phyloP scores from a whole-genome alignment of 2,888 invertebrate species.

The Sympetrum striolatum region DNA sequence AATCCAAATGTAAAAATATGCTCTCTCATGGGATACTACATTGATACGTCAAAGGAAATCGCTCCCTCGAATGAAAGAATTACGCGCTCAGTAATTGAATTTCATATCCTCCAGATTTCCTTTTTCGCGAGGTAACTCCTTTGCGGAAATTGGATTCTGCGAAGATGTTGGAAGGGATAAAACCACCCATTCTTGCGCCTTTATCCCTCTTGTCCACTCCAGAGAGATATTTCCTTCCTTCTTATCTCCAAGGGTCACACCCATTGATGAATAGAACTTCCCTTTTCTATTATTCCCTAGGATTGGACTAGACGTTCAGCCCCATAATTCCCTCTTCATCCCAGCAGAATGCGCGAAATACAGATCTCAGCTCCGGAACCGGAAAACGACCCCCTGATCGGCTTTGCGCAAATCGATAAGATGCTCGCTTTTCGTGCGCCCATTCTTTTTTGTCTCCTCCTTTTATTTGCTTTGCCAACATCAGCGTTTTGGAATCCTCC shows the following conservation, averaged over 20 bases:
- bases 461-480: background rate
- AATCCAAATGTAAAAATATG: no score
- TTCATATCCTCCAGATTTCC: background rate
- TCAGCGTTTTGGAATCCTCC: background rate
- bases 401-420: background rate
- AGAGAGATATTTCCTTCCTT: background rate
- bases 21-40: no score
- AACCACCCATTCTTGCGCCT: background rate
- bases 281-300: background rate
- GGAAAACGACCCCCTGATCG: background rate
- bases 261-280: background rate
- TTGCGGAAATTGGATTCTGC: background rate
- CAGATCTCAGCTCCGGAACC: background rate
- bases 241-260: background rate
- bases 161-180: background rate
- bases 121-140: background rate
- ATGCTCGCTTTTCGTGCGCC: background rate
- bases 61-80: no score
- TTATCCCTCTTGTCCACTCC: background rate
- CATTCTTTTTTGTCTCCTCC: background rate
- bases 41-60: no score
- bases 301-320: background rate
- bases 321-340: background rate
- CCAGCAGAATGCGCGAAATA: background rate
- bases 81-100: no score